Percentiles rank a stretch among this genome's conserved stretches.
These are phyloP conservation scores for Brachionus calyciflorus DNA, from an alignment of 1,140 invertebrate species.

Conservation along the genomic window DNA sequence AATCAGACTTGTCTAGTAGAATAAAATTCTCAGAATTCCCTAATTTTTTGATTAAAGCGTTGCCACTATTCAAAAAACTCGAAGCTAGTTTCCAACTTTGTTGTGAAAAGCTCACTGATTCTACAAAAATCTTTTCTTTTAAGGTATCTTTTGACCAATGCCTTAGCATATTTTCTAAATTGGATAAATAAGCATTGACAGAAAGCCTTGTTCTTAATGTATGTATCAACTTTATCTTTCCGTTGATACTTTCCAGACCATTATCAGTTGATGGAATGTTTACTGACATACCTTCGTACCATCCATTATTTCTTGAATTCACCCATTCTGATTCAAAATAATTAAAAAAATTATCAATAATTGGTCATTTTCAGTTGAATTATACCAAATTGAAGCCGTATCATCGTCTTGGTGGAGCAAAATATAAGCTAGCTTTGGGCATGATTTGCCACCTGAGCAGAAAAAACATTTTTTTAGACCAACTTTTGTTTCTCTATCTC, in stretches of 20 bases:
- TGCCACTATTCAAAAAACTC: not conserved
- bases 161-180: not conserved
- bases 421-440: slow-evolving; percentile 3
- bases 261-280: no score
- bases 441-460: not conserved
- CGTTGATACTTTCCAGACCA: not conserved
- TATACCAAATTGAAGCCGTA: not conserved
- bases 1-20: not conserved
- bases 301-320: no score
- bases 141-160: not conserved
- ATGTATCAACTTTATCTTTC: not conserved
- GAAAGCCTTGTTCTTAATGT: not conserved
- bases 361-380: not conserved
- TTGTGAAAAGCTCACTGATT: not conserved
- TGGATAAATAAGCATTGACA: not conserved
- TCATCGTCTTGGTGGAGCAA: not conserved
- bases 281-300: no score
- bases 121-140: not conserved
- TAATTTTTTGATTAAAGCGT: no score
- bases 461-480: slow-evolving; percentile 1
- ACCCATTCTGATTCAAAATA: no score
- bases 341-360: no score
- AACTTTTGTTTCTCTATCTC: slow-evolving; percentile 8
- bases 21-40: not conserved
- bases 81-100: not conserved